These are phyloP conservation scores for Prorops nasuta DNA, from an alignment of 1,140 invertebrate genomes.

Conservation along the genomic window DNA sequence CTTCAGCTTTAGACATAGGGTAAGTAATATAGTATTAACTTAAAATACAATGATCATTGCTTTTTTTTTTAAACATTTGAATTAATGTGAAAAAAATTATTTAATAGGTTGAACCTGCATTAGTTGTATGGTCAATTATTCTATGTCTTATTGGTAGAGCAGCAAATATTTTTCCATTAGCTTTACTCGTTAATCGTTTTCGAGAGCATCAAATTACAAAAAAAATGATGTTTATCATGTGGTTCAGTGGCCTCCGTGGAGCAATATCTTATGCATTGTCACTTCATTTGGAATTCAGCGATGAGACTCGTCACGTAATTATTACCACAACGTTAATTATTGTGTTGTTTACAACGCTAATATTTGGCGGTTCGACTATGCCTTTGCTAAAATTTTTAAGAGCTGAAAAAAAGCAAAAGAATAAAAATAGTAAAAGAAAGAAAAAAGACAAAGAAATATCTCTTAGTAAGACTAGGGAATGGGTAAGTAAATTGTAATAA, in stretches of 20 bases:
- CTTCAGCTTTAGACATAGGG: constrained; percentile 90
- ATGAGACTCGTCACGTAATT: constrained; percentile 91
- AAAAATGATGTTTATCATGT: constrained; percentile 99
- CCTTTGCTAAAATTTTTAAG: constrained; percentile 85
- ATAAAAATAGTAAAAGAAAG: constrained; percentile 58
- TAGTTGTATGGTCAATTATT: constrained; percentile 91
- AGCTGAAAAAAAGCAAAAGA: constrained; percentile 65
- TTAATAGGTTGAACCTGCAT: constrained; percentile 67
- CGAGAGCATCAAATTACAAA: constrained; percentile 96
- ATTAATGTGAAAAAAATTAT: too few relatives aligned
- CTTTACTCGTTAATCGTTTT: constrained; percentile 91
- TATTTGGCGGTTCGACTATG: constrained; percentile 96
- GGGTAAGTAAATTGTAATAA: constrained; percentile 68
- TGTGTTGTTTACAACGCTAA: constrained; percentile 91
- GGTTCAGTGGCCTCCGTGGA: constrained; percentile 95
- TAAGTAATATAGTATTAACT: constrained; percentile 19
- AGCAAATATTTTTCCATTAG: constrained; percentile 95
- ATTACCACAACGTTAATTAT: constrained; percentile 97
- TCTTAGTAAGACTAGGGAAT: constrained; percentile 94
- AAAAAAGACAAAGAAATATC: constrained; percentile 83
- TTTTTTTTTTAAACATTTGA: background rate
- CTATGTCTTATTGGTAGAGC: constrained; percentile 91
- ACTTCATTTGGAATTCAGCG: constrained; percentile 91
- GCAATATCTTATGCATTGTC: constrained; percentile 98
- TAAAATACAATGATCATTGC: background rate